phyloP scores from a whole-genome alignment of 2,888 invertebrate species.

The Pristionchus exspectatus region DNA sequence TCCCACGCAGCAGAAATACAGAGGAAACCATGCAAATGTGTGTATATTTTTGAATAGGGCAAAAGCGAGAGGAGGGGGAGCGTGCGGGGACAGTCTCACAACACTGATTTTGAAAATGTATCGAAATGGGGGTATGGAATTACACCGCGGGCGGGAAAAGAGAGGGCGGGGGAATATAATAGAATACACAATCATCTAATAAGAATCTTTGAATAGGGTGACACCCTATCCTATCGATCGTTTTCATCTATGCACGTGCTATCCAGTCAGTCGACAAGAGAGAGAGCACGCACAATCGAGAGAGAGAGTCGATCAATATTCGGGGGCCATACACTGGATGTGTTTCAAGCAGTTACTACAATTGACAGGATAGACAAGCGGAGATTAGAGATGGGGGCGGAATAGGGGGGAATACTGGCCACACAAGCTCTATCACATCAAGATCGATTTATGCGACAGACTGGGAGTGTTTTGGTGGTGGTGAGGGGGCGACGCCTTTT shows the following conservation, averaged over 20 bases:
- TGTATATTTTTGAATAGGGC: constrained; percentile 7
- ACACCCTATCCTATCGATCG: neutral
- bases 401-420: constrained; percentile 48
- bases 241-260: neutral
- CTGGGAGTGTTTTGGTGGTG: constrained; percentile 7
- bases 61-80: neutral
- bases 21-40: constrained; percentile 48
- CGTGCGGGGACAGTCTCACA: constrained; percentile 26
- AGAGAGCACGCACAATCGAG: neutral
- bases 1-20: constrained; percentile 51
- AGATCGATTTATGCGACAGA: constrained; percentile 22
- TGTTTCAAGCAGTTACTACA: constrained; percentile 50
- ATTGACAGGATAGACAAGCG: constrained; percentile 38
- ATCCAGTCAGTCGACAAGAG: neutral
- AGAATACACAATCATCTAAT: constrained; percentile 31
- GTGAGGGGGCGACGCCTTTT: neutral
- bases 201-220: constrained; percentile 18
- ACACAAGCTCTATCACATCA: constrained; percentile 10
- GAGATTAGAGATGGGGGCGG: constrained; percentile 23
- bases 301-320: neutral
- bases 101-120: constrained; percentile 48
- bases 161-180: neutral
- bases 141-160: constrained; percentile 44
- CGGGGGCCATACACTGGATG: constrained; percentile 34
- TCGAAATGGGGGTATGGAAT: constrained; percentile 41